These are phyloP conservation scores for Falco punctatus DNA, from an alignment of 2,113 vertebrate species.

Conservation along the genomic window DNA sequence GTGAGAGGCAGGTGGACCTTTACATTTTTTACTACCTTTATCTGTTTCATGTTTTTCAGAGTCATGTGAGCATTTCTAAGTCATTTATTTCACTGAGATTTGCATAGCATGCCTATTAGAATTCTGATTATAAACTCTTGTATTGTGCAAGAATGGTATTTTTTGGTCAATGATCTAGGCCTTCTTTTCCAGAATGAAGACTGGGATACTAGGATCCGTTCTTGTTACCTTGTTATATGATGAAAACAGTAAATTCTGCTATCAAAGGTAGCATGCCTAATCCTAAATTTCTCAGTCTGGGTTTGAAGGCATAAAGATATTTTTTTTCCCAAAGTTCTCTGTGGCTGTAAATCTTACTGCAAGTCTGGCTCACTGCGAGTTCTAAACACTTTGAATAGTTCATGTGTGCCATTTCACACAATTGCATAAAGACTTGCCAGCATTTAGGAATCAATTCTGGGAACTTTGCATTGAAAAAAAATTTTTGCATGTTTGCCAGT, in stretches of 20 bases:
- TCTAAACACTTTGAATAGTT: neutral
- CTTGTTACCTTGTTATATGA: neutral
- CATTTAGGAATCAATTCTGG: neutral
- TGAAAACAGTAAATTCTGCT: neutral
- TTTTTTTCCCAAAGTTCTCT: neutral
- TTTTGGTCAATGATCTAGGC: neutral
- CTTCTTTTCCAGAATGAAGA: neutral
- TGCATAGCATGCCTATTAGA: neutral
- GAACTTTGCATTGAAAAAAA: neutral
- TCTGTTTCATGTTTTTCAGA: neutral
- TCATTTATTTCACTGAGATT: neutral
- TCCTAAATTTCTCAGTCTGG: neutral
- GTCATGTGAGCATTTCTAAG: neutral
- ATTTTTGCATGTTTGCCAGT: neutral
- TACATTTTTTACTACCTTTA: neutral
- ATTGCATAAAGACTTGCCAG: neutral
- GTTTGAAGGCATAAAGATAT: neutral
- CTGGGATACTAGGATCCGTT: neutral
- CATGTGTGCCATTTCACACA: neutral
- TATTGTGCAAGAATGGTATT: neutral
- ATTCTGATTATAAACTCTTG: neutral
- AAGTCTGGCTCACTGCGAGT: neutral
- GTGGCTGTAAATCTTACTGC: neutral
- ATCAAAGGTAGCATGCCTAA: neutral
- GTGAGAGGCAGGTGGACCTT: neutral